Base-by-base conservation (phyloP, 2,888 invertebrate genomes). In the Coelogynopora nodosa region DNA sequence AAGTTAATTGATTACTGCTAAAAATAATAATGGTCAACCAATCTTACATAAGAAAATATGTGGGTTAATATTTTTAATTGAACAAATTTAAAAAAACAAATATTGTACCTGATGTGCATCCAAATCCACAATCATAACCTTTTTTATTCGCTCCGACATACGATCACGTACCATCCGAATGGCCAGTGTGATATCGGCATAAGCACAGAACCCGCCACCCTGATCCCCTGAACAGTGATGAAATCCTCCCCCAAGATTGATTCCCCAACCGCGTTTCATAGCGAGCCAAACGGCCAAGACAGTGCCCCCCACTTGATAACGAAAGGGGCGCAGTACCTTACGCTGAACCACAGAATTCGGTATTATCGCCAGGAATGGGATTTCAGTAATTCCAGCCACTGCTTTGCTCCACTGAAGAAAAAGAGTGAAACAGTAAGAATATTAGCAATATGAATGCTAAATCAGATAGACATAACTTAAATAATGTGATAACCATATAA, bases 21-120 rank as follows among this genome's bases (percentile, higher is more conserved):
- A n/a, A n/a, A n/a, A n/a, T n/a, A n/a, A n/a, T n/a, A n/a, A n/a
- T n/a, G n/a, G n/a, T n/a, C n/a, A n/a, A n/a, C n/a, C n/a, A n/a
- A n/a, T n/a, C n/a, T n/a, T n/a, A n/a, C n/a, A n/a, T n/a, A n/a
- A n/a, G n/a, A n/a, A n/a, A n/a, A n/a, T n/a, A n/a, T n/a, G n/a
- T n/a, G n/a, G n/a, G n/a, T n/a, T n/a, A n/a, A n/a, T n/a, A n/a
- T n/a, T n/a, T n/a, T n/a, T n/a, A n/a, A n/a, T n/a, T n/a, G n/a
- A n/a, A n/a, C n/a, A n/a, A n/a, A n/a, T n/a, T n/a, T n/a, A n/a
- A n/a, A n/a, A n/a, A n/a, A n/a, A n/a, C n/a, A n/a, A n/a, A n/a
- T n/a, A n/a, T n/a, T n/a, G n/a, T n/a, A 95, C 95, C 94, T 97
- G 96, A 92, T 97, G 97, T 0, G 96, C 96, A 92, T 97, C 96